Evolutionary conservation across 1,140 invertebrate species (phyloP), one percentile per base, ranked within the genome.

Genomic region (Zeugodacus cucurbitae): DNA sequence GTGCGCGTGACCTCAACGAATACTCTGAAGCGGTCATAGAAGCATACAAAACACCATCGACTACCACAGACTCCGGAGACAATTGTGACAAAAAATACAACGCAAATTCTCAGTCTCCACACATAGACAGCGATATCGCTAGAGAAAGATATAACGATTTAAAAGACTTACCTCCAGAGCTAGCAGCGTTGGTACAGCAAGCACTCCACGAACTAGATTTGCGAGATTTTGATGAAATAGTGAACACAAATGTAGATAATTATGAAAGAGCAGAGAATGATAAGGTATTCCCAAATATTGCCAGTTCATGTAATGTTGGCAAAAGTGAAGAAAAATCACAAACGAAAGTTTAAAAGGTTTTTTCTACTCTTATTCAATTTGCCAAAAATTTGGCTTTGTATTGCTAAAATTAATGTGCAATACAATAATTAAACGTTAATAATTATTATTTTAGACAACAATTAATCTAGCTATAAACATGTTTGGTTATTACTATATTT

Each of bases 131-230:
- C 62, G 89, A 91, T 3, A 90, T 93, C n/a, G 92, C 89, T 3
- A 89, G 89, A 10, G 91, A 93, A 89, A 89, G 92, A 0, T 90
- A 89, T 74, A 91, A 93, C 88, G 92, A 93, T 86, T 89, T 93
- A 3, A 92, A 93, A 86, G 92, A 93, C 54, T 88, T 93, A 67
- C 92, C 92, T 4, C 91, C 92, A 6, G 92, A 93, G 87, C 88
- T 93, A 62, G 92, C 92, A 29, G 90, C 89, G 0, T 87, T 93
- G 59, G 92, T 93, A 14, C 90, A 93, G 54, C 92, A 93, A 58
- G 91, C 92, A 2, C 89, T 93, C 41, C 90, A 93, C 41, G 92
- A 93, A 37, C 88, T 93, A 32, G 92, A 93, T 88, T 89, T 92
- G 89, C 89, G 91, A 2, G 92, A 93, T 48, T 92, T 88, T 86